A percentile compares a stretch with the other conserved stretches of the same genome.
Evolutionary conservation across 2,113 vertebrate species (phyloP).

Genomic region (Rhagologus leucostigma): DNA sequence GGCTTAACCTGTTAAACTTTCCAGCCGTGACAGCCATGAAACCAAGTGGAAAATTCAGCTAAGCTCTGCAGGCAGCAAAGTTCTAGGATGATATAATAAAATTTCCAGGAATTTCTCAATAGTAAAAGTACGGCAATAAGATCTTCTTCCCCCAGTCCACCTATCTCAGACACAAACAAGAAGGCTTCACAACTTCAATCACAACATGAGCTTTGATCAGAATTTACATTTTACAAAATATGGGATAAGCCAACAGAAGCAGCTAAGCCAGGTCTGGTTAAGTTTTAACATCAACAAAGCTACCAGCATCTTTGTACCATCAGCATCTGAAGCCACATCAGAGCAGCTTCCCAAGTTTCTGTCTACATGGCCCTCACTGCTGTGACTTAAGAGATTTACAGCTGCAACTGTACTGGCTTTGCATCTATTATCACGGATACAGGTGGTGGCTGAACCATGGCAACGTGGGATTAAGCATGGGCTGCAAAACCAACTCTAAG

Average conservation of each 20-base stretch:
- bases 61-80: background rate
- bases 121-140: background rate
- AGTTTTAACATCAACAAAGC: background rate
- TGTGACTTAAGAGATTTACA: background rate
- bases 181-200: background rate
- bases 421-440: background rate
- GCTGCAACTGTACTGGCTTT: background rate
- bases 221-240: background rate
- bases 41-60: background rate
- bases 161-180: background rate
- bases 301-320: background rate
- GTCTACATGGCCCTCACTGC: background rate
- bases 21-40: fast-evolving
- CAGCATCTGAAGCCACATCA: background rate
- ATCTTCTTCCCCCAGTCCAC: background rate
- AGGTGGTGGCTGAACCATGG: background rate
- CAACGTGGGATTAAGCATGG: background rate
- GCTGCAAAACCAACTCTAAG: background rate
- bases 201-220: background rate
- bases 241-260: background rate
- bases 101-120: background rate
- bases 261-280: background rate
- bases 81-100: background rate
- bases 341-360: background rate
- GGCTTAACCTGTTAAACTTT: background rate